These are phyloP conservation scores for Ploceus nigricollis DNA, from an alignment of 2,113 vertebrate species.

Conservation along the genomic window DNA sequence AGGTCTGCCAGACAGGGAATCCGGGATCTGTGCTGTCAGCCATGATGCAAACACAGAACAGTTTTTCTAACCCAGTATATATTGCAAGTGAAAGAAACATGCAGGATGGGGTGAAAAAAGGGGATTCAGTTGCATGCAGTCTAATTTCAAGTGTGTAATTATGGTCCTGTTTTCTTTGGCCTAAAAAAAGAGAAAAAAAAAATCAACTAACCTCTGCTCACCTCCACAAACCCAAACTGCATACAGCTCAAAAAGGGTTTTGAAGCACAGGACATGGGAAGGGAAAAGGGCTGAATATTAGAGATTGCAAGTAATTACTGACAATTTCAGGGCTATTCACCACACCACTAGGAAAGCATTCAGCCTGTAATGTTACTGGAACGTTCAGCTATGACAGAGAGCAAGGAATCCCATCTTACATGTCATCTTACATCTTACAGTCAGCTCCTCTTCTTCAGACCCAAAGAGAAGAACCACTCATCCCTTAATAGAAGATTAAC, in stretches of 20 bases:
- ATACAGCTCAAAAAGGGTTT: slow-evolving; percentile 43
- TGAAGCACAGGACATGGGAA: neutral
- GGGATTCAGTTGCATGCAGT: slow-evolving; percentile 71
- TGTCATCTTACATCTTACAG: no score
- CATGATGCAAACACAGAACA: slow-evolving; percentile 57
- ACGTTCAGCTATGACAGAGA: neutral
- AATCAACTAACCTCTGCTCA: slow-evolving; percentile 35
- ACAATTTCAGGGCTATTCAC: slow-evolving; percentile 24
- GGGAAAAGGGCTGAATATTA: neutral
- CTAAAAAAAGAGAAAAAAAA: slow-evolving; percentile 7
- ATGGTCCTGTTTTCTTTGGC: slow-evolving; percentile 76
- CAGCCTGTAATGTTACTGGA: neutral
- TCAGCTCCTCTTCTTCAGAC: neutral
- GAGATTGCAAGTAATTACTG: neutral
- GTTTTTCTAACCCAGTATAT: slow-evolving; percentile 69
- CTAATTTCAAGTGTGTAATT: slow-evolving; percentile 72
- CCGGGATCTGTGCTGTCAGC: neutral
- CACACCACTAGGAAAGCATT: slow-evolving; percentile 2
- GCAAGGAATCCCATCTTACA: neutral
- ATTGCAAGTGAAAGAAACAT: slow-evolving; percentile 69
- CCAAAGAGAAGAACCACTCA: neutral
- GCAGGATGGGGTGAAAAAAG: slow-evolving; percentile 67
- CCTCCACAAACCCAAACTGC: slow-evolving; percentile 37
- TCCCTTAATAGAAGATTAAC: neutral
- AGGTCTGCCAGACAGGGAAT: slow-evolving; percentile 11